Evolutionary conservation across 2,888 invertebrate species (phyloP).

Genomic region (Zelleria hepariella): DNA sequence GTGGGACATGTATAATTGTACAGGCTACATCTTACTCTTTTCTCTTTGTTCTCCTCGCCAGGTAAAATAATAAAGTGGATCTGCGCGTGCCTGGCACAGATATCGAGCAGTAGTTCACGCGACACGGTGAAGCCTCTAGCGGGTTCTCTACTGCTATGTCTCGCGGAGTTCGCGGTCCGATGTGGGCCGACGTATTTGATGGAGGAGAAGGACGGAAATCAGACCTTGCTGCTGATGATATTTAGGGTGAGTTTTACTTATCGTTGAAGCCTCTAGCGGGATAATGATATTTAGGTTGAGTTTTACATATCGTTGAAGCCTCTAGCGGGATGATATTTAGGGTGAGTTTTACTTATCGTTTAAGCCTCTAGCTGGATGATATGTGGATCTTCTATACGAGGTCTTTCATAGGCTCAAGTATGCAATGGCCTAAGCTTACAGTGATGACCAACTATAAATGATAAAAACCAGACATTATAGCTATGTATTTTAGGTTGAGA

Average conservation of each 20-base stretch:
- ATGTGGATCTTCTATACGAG: too few species aligned
- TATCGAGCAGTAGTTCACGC: slow-evolving; percentile 66
- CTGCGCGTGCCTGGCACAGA: slow-evolving; percentile 63
- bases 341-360: neutral
- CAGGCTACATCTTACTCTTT: too few species aligned
- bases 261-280: neutral
- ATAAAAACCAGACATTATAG: too few species aligned
- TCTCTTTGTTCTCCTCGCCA: too few species aligned
- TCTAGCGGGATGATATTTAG: neutral
- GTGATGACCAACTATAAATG: too few species aligned
- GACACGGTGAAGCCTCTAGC: slow-evolving; percentile 78
- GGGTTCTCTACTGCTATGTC: slow-evolving; percentile 86
- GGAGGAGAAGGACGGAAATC: slow-evolving; percentile 60
- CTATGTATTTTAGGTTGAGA: too few species aligned
- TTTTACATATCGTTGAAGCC: neutral
- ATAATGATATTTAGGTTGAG: neutral
- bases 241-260: slow-evolving; percentile 71
- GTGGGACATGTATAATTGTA: too few species aligned
- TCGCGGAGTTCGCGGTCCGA: slow-evolving; percentile 95
- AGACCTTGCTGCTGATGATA: slow-evolving; percentile 75
- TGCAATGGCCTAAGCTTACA: too few species aligned
- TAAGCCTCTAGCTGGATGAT: too few species aligned
- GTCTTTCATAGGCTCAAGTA: too few species aligned
- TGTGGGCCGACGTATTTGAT: slow-evolving; percentile 78
- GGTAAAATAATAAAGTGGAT: slow-evolving; percentile 73